A percentile compares a stretch with the other conserved stretches of the same genome.
phyloP scores from a whole-genome alignment of 2,888 invertebrate genomes.

The Halocaridina rubra region DNA sequence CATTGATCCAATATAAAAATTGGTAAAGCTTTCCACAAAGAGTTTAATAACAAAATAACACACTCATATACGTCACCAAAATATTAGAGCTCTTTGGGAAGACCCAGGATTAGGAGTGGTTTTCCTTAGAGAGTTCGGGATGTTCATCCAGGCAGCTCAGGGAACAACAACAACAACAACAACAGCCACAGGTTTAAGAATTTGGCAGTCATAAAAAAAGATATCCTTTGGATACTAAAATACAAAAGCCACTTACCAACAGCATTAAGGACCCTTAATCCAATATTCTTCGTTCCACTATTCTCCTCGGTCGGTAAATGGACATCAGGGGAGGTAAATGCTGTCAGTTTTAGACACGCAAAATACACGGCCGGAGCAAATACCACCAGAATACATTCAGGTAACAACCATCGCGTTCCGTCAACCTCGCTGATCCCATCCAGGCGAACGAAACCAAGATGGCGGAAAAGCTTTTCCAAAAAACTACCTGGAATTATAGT shows the following conservation, averaged over 20 bases:
- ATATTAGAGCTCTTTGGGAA: no score
- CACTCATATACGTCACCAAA: no score
- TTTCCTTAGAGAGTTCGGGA: no score
- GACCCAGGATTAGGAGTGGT: no score
- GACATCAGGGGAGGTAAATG: constrained; percentile 33
- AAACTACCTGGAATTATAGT: constrained; percentile 70
- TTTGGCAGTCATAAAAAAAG: no score
- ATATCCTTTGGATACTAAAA: no score
- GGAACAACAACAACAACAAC: no score
- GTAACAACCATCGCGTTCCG: constrained; percentile 79
- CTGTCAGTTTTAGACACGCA: constrained; percentile 64
- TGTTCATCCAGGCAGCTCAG: no score
- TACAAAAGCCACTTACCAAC: constrained; percentile 62
- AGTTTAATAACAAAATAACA: no score
- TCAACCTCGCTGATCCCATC: constrained; percentile 74
- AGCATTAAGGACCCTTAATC: constrained; percentile 50
- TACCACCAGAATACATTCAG: constrained; percentile 76
- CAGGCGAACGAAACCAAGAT: constrained; percentile 78
- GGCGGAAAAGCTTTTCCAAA: constrained; percentile 75
- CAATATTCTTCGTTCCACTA: constrained; percentile 36
- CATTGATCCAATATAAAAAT: no score
- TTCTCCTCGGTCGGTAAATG: constrained; percentile 32
- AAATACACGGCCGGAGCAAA: constrained; percentile 68
- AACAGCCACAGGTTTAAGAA: no score
- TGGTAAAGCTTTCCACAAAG: no score